phyloP scores from a whole-genome alignment of 23 tunicate species.

The Ciona savignyi region DNA sequence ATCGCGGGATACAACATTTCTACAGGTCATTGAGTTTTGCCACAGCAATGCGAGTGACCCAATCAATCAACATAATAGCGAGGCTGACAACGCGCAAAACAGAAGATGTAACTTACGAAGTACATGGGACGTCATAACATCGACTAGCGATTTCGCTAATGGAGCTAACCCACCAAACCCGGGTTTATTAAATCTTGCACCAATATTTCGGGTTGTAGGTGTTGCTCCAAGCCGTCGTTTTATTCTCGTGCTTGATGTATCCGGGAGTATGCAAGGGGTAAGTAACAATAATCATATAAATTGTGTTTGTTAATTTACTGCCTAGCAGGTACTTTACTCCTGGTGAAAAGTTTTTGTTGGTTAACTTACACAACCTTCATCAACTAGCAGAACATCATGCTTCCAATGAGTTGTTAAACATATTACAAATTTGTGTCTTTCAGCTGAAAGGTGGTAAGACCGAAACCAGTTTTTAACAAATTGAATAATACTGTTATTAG shows the following conservation, averaged over 20 bases:
- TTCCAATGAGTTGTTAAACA: too few relatives aligned
- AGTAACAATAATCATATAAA: too few relatives aligned
- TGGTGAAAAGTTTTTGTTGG: too few relatives aligned
- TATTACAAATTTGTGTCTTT: too few relatives aligned
- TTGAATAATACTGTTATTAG: too few relatives aligned
- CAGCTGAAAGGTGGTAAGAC: too few relatives aligned
- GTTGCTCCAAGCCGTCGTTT: not conserved
- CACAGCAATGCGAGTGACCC: constrained; percentile 42
- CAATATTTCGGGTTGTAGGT: constrained; percentile 31
- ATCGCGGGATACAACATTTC: too few relatives aligned
- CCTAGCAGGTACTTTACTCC: too few relatives aligned
- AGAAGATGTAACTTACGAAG: constrained; percentile 52
- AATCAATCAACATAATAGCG: constrained; percentile 31
- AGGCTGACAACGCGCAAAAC: constrained; percentile 78
- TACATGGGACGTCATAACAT: constrained; percentile 53
- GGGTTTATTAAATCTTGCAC: constrained; percentile 2
- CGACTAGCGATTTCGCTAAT: constrained; percentile 27
- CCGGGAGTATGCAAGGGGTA: constrained; percentile 55
- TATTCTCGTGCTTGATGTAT: constrained; percentile 61
- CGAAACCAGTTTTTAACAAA: too few relatives aligned
- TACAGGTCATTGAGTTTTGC: constrained; percentile 46
- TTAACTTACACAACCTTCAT: too few relatives aligned
- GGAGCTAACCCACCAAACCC: constrained; percentile 7
- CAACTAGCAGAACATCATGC: too few relatives aligned
- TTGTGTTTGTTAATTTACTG: too few relatives aligned